Evolutionary conservation across 1,140 invertebrate genomes (phyloP).

Genomic region (Drosophila ercepeae): DNA sequence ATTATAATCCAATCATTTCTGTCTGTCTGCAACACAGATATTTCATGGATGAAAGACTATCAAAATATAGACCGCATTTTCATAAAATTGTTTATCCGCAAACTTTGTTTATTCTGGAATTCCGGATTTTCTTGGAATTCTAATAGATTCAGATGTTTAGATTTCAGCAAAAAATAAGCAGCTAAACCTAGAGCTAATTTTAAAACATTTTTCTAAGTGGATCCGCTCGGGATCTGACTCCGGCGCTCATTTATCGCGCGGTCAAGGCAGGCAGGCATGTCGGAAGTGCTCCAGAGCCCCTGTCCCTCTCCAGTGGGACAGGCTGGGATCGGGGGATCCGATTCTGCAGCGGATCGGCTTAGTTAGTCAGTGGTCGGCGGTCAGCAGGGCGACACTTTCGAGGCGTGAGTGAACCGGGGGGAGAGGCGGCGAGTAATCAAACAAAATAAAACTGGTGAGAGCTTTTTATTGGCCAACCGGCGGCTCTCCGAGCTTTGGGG

Average conservation of each 20-base stretch:
- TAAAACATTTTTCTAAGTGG: conserved; percentile 4
- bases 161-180: neutral
- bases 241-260: conserved; percentile 50
- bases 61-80: neutral
- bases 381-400: conserved; percentile 31
- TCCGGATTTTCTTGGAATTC: neutral
- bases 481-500: conserved; percentile 33
- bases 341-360: conserved; percentile 44
- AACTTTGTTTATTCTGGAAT: neutral
- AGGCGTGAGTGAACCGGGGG: neutral
- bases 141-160: neutral
- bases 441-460: conserved; percentile 63
- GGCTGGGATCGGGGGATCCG: conserved; percentile 27
- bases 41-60: neutral
- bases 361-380: conserved; percentile 60
- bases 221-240: conserved; percentile 36
- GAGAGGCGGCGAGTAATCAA: conserved; percentile 11
- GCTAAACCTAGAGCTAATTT: neutral
- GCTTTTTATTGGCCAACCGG: conserved; percentile 51
- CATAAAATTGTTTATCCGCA: neutral
- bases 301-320: neutral
- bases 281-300: conserved; percentile 44
- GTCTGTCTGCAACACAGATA: too few species aligned
- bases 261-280: conserved; percentile 55
- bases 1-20: too few species aligned